Percentiles rank a stretch among this genome's conserved stretches.
phyloP scores from a whole-genome alignment of 2,113 vertebrate genomes.

The Phaetusa simplex region DNA sequence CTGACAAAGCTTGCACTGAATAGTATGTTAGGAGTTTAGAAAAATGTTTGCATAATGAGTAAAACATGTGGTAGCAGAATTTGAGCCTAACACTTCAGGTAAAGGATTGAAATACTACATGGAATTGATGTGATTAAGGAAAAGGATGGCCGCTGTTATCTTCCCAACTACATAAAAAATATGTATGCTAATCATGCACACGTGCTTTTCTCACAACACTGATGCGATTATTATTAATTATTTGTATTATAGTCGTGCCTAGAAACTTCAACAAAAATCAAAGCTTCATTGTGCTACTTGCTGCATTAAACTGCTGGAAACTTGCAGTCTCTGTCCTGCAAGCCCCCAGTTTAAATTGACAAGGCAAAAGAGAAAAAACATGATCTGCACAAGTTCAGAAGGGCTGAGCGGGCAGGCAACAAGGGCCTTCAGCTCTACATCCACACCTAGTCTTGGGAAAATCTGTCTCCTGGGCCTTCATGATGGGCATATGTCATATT shows the following conservation, averaged over 20 bases:
- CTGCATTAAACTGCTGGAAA: not conserved
- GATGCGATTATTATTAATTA: not conserved
- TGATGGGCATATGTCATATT: not conserved
- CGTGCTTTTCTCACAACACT: not conserved
- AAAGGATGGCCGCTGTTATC: not conserved
- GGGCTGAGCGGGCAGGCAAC: not conserved
- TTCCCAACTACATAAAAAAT: not conserved
- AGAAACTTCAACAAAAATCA: not conserved
- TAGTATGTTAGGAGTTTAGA: not conserved
- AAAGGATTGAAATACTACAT: not conserved
- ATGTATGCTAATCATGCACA: not conserved
- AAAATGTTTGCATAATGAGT: not conserved
- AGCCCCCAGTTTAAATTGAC: not conserved
- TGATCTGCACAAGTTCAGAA: not conserved
- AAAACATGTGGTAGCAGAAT: not conserved
- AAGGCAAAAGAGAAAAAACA: not conserved
- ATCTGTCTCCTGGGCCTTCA: not conserved
- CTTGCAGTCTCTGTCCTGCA: not conserved
- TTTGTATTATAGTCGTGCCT: not conserved
- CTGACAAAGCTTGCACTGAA: not conserved
- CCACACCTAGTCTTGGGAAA: not conserved
- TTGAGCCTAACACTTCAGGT: not conserved
- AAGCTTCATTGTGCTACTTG: not conserved
- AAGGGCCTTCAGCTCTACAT: not conserved
- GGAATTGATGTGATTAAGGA: not conserved